Evolutionary conservation across 92 coral and sea anemone genomes (phyloP).

Genomic region (Epizoanthus stellaris): DNA sequence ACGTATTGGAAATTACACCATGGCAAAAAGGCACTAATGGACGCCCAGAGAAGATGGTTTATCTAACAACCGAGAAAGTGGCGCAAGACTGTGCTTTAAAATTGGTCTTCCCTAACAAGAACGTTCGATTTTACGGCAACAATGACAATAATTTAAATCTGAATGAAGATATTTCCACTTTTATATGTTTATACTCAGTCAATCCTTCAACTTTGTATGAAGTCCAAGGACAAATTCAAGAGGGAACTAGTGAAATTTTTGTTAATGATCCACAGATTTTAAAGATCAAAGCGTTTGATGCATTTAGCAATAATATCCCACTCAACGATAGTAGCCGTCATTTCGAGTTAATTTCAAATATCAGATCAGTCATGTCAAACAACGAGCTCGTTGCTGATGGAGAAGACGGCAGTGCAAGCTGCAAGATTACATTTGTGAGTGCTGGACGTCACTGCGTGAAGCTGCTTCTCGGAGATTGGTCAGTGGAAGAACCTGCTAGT

Average conservation of each 20-base stretch:
- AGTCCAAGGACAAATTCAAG: background rate
- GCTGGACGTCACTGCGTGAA: conserved; percentile 6
- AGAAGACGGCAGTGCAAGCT: background rate
- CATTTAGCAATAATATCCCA: background rate
- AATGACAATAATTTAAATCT: too few relatives aligned
- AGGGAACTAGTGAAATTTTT: background rate
- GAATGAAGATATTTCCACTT: too few relatives aligned
- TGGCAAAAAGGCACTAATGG: too few relatives aligned
- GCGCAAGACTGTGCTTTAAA: too few relatives aligned
- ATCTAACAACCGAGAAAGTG: too few relatives aligned
- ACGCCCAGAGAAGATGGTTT: too few relatives aligned
- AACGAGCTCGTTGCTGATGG: background rate
- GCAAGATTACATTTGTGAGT: background rate
- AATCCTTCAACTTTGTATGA: too few relatives aligned
- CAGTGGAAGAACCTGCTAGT: background rate
- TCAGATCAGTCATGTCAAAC: background rate
- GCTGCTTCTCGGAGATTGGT: background rate
- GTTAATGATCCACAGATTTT: background rate
- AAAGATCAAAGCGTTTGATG: background rate
- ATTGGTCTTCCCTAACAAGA: too few relatives aligned
- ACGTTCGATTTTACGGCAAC: too few relatives aligned
- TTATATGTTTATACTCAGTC: too few relatives aligned
- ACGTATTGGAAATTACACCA: too few relatives aligned
- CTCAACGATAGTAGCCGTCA: background rate
- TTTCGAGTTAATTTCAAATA: background rate